Evolutionary conservation across 2,797 vertebrate genomes (phyloP).

Genomic region (Uromys caudimaculatus): DNA sequence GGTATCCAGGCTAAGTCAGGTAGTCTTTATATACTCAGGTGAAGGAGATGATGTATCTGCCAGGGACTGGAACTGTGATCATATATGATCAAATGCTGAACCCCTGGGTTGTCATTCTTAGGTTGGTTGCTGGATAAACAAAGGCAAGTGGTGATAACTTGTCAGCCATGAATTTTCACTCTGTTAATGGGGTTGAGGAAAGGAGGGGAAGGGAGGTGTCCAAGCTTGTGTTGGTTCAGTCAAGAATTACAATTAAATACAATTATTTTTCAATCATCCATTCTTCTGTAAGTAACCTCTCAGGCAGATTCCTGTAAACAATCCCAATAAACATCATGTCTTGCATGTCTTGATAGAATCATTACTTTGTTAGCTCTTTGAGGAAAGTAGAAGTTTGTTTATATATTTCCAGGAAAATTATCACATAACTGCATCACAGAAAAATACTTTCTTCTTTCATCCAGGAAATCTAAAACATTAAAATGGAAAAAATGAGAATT

Average conservation of each 20-base stretch:
- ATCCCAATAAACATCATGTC: not conserved
- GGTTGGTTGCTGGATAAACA: not conserved
- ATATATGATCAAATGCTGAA: not conserved
- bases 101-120: not conserved
- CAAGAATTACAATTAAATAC: not conserved
- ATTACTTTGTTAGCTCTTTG: not conserved
- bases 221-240: not conserved
- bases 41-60: not conserved
- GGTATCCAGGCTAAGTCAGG: not conserved
- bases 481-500: not conserved
- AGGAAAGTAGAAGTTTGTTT: not conserved
- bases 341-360: not conserved
- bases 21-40: not conserved
- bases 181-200: not conserved
- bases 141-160: not conserved
- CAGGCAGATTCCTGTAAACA: not conserved
- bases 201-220: not conserved
- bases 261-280: not conserved
- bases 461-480: too few species aligned
- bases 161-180: not conserved
- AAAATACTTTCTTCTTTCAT: not conserved
- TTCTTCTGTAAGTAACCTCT: not conserved
- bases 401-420: not conserved
- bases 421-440: not conserved
- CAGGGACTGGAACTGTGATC: not conserved